Evolutionary conservation across 2,888 invertebrate genomes (phyloP).

Genomic region (Hydraecia micacea): DNA sequence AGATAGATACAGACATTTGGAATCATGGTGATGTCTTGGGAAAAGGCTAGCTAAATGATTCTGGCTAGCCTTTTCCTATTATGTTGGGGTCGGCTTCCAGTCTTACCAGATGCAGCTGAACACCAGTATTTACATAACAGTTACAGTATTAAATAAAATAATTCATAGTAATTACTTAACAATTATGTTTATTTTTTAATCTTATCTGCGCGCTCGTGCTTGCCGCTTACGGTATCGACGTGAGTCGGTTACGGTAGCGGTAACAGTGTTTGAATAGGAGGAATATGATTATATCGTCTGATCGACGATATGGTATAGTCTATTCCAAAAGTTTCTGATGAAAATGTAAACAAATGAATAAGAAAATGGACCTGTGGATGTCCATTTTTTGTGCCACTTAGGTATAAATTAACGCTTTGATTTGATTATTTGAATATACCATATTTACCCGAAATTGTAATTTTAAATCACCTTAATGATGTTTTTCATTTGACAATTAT

Average conservation of each 20-base stretch:
- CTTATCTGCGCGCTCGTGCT: constrained; percentile 45
- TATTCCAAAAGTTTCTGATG: neutral
- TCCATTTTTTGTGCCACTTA: no score
- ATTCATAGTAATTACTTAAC: constrained; percentile 31
- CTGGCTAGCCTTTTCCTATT: neutral
- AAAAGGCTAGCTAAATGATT: no score
- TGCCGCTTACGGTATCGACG: constrained; percentile 44
- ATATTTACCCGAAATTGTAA: neutral
- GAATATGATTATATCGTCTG: constrained; percentile 32
- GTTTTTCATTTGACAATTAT: neutral
- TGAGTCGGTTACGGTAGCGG: constrained; percentile 38
- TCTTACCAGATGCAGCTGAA: neutral
- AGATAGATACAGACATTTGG: no score
- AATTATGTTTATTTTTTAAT: constrained; percentile 38
- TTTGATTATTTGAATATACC: neutral
- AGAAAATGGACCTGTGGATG: neutral
- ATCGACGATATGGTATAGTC: neutral
- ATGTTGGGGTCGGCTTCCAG: neutral
- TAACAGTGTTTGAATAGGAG: constrained; percentile 26
- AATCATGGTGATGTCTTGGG: no score
- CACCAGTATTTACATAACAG: neutral
- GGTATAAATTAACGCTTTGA: neutral
- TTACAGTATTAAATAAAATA: constrained; percentile 10
- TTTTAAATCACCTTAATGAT: neutral
- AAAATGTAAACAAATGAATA: neutral